Base-by-base conservation (phyloP, 2,797 vertebrate species). In the Pipistrellus kuhlii region DNA sequence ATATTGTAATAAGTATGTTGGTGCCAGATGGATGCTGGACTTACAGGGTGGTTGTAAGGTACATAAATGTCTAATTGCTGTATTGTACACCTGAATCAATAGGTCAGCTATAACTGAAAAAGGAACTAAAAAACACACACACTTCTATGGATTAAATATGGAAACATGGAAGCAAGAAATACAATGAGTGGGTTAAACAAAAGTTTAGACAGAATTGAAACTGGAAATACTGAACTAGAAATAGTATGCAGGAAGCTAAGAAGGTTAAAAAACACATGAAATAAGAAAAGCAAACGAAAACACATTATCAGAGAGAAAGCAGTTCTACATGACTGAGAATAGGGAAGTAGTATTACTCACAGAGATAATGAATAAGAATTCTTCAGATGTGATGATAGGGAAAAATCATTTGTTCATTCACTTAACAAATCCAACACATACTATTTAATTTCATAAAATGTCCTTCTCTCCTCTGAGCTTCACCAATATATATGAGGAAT, bases 381-480 rank as follows among this genome's bases (percentile, higher is more conserved):
- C n/a, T 93, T 69, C 38, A 68, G 23, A 38, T n/a, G 18, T 83
- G 57, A 68, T 41, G 23, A 91, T 35, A 77, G 59, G 17, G 46
- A 46, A 72, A 85, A 68, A 64, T 44, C 8, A 64, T 59, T 77
- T 38, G 77, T 15, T 48, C 32, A 84, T 51, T 83, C 81, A 86
- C 48, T 27, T 59, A 27, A 59, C 57, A 57, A 68, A 68, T 57
- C 18, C 85, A 27, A 93, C 46, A 82, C 21, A 87, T 88, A 46
- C 17, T 55, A 46, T 68, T 93, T 73, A 85, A 90, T 80, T 90
- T 44, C 23, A 32, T 72, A 59, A 81, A 81, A 86, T 30, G n/a
- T 48, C 57, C 57, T 88, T 72, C 44, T 69, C 15, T 71, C 21
- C 77, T 76, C 35, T 84, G 72, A 92, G n/a, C 44, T 72, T 80